Evolutionary conservation across 2,888 invertebrate genomes (phyloP).

Genomic region (Chrysolina haemoptera): DNA sequence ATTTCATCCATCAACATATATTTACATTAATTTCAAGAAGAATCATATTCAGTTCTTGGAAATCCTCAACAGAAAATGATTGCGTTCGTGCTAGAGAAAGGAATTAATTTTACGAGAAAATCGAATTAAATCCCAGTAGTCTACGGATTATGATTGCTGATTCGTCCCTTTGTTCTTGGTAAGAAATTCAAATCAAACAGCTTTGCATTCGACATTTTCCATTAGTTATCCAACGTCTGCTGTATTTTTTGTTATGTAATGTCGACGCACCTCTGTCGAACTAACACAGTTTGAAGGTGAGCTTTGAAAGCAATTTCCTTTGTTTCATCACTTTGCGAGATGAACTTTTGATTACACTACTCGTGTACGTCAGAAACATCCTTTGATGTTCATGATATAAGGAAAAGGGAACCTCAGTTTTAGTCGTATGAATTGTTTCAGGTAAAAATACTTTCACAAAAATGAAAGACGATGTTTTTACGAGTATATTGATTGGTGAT

Average conservation of each 20-base stretch:
- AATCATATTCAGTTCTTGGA: no score
- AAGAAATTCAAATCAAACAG: conserved; percentile 14
- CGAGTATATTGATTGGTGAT: no score
- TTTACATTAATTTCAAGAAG: no score
- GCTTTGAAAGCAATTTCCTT: conserved; percentile 22
- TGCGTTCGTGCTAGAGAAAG: no score
- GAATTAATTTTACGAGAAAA: background rate
- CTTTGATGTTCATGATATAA: conserved; percentile 1
- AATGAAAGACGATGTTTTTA: no score
- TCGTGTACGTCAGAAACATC: background rate
- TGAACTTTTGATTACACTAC: conserved; percentile 21
- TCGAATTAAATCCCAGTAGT: background rate
- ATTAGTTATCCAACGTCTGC: conserved; percentile 20
- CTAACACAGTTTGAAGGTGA: conserved; percentile 18
- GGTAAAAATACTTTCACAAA: no score
- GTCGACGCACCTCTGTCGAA: conserved; percentile 20
- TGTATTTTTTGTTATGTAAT: conserved; percentile 26
- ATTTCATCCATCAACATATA: no score
- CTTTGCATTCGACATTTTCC: conserved; percentile 12
- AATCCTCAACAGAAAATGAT: no score
- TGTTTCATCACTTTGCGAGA: conserved; percentile 28
- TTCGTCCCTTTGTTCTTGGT: background rate
- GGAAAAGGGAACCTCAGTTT: background rate
- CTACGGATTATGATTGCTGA: background rate
- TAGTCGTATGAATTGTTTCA: background rate